Conservation (phyloP, 1,140 invertebrate species). For the Diachasmimorpha longicaudata region DNA sequence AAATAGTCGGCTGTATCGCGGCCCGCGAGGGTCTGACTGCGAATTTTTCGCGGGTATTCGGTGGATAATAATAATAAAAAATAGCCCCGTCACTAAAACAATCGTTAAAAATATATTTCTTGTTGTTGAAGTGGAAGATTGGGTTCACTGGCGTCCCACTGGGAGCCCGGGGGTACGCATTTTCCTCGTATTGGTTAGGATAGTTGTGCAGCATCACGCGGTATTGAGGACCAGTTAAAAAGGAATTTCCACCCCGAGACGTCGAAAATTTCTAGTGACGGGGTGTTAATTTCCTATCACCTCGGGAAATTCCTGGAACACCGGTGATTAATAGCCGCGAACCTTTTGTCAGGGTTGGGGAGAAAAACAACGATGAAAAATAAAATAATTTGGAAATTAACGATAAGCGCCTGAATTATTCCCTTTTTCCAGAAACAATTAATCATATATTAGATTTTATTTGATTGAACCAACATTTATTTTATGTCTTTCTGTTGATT, state of each 20-base stretch:
- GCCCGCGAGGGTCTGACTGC: too few species aligned
- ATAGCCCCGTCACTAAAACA: background rate
- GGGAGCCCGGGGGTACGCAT: background rate
- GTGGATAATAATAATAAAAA: background rate
- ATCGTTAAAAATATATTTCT: background rate
- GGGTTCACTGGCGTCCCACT: background rate
- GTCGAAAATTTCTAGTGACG: background rate
- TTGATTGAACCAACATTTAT: too few species aligned
- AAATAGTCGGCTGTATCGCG: too few species aligned
- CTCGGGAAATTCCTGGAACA: background rate
- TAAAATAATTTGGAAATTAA: background rate
- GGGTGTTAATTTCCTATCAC: background rate
- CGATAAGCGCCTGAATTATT: too few species aligned
- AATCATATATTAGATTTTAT: too few species aligned
- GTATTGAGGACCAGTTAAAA: background rate
- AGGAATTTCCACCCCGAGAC: background rate
- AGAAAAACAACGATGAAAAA: background rate
- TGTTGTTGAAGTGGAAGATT: background rate
- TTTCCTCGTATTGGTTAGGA: background rate
- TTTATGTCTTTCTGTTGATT: too few species aligned
- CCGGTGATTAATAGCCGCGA: background rate
- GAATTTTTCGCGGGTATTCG: background rate
- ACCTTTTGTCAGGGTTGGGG: background rate
- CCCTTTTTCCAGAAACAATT: background rate
- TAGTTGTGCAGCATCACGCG: constrained; percentile 1